Evolutionary conservation across 2,113 vertebrate genomes (phyloP).

Genomic region (Phycodurus eques): DNA sequence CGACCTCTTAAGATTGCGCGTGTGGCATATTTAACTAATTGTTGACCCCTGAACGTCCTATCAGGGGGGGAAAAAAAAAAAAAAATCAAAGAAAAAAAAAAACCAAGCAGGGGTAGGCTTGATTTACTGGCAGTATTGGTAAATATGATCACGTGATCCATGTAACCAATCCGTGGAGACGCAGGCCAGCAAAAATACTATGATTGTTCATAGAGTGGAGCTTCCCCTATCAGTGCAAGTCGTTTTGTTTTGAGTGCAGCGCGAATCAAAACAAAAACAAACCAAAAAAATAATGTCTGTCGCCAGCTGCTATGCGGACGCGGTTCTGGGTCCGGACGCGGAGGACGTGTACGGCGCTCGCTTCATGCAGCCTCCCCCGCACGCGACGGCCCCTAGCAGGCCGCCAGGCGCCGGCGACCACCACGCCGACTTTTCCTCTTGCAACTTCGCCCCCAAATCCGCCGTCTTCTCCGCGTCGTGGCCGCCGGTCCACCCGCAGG

Average conservation of each 20-base stretch:
- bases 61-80: constrained; percentile 45
- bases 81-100: background rate
- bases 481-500: constrained; percentile 88
- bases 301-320: constrained; percentile 97
- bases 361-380: constrained; percentile 82
- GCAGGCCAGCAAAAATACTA: constrained; percentile 92
- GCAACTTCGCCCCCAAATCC: constrained; percentile 95
- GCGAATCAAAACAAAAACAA: constrained; percentile 65
- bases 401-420: constrained; percentile 79
- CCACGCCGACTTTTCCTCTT: constrained; percentile 88
- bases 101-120: constrained; percentile 79
- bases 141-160: constrained; percentile 99
- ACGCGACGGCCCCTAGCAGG: constrained; percentile 81
- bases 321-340: constrained; percentile 91
- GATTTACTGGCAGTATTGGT: constrained; percentile 99
- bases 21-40: background rate
- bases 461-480: constrained; percentile 89
- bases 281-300: constrained; percentile 88
- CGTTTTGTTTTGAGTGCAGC: constrained; percentile 91
- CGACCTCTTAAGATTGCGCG: constrained; percentile 53
- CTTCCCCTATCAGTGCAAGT: constrained; percentile 91
- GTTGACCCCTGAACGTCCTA: constrained; percentile 11
- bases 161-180: constrained; percentile 96
- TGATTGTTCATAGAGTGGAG: constrained; percentile 91
- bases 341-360: constrained; percentile 91